Base-by-base conservation (phyloP, 2,797 vertebrate genomes). In the Perodicticus potto region DNA sequence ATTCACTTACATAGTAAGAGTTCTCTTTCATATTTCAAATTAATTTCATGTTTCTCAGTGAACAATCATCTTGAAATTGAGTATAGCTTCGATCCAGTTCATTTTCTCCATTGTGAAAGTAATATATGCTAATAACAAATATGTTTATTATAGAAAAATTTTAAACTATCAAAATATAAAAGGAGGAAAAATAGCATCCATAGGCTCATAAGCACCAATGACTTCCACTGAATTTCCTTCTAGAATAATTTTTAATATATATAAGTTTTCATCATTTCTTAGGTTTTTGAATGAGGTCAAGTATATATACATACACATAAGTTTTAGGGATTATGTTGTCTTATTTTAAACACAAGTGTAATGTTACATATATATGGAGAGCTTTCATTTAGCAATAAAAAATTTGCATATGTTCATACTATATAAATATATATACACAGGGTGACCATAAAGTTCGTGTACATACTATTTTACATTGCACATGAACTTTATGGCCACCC, bases 21-120 rank as follows among this genome's bases (percentile, higher is more conserved):
- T 69, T 87, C 73, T 61, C 43, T 70, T 90, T 88, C 57, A 72
- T n/a, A 91, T 76, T 72, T 93, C 29, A 93, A 73, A 87, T 88
- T 65, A 86, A 80, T 76, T 94, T 89, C 40, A 93, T 45, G 87
- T 67, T 59, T 93, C 80, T 83, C 55, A 32, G 20, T 83, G 57
- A 95, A 45, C 14, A 55, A 20, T 65, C n/a, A 49, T 86, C 74
- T 95, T 89, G 17, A 77, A 59, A 20, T 89, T 93, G 45, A 93
- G 53, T 84, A 37, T 59, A 77, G 32, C 76, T 95, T 94, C 89
- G 45, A 87, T 67, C 7, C 16, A 43, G 16, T 91, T 89, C 27
- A 70, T 81, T 67, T 95, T 69, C 78, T 65, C 78, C 59, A 57
- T 27, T 69, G n/a, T 83, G n/a, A 86, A 93, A 83, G 8, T 63